A percentile compares a stretch with the other conserved stretches of the same genome.
phyloP scores from a whole-genome alignment of 2,113 vertebrate genomes.

The Oncorhynchus mykiss region DNA sequence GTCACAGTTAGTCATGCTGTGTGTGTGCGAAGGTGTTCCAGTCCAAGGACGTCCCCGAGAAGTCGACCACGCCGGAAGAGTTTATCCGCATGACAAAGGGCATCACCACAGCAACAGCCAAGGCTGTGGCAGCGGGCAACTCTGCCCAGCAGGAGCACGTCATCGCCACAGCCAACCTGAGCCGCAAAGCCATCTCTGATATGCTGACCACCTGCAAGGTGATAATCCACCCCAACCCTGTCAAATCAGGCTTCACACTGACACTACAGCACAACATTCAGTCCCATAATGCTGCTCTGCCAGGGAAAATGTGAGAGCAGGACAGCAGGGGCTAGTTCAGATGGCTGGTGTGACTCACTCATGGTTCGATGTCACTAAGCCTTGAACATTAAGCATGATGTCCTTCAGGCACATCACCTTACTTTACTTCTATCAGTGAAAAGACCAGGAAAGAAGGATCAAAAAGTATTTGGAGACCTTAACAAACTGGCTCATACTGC shows the following conservation, averaged over 20 bases:
- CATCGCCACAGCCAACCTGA: constrained; percentile 95
- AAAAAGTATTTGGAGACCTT: background rate
- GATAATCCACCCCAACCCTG: constrained; percentile 48
- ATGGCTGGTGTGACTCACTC: constrained; percentile 16
- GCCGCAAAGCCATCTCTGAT: constrained; percentile 94
- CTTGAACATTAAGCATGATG: constrained; percentile 33
- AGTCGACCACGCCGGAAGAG: constrained; percentile 90
- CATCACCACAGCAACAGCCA: constrained; percentile 96
- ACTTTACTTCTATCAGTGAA: too few species aligned
- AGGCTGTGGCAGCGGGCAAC: constrained; percentile 97
- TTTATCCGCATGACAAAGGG: constrained; percentile 98
- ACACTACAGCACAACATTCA: constrained; percentile 6
- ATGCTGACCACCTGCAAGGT: constrained; percentile 87
- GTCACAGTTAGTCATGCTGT: too few species aligned
- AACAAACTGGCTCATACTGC: too few species aligned
- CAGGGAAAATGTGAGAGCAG: constrained; percentile 37
- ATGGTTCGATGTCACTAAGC: constrained; percentile 49
- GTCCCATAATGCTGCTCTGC: constrained; percentile 21
- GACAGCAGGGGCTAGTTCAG: constrained; percentile 29
- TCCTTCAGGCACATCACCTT: constrained; percentile 26
- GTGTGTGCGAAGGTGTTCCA: constrained; percentile 84
- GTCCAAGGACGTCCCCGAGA: constrained; percentile 88
- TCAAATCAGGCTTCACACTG: constrained; percentile 34
- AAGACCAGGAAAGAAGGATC: background rate
- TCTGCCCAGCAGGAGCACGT: constrained; percentile 95